Evolutionary conservation across 2,797 vertebrate genomes (phyloP).

Genomic region (Acanthurus tractus): DNA sequence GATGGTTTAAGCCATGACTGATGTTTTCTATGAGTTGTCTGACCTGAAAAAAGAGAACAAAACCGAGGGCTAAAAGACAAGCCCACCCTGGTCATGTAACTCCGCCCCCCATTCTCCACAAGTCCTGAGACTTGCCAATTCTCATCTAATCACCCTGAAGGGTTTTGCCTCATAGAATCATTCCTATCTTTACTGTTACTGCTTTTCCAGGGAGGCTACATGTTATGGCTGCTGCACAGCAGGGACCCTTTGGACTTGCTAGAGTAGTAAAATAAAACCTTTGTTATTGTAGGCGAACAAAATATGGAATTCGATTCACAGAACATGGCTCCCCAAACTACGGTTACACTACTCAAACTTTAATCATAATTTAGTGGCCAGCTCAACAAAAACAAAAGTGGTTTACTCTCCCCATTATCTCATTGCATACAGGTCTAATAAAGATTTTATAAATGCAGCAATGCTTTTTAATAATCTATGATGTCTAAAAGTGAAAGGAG

Average conservation of each 20-base stretch:
- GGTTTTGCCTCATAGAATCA: neutral
- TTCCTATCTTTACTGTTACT: neutral
- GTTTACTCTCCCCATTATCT: neutral
- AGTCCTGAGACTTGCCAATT: no score
- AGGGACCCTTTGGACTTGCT: neutral
- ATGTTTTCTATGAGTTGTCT: no score
- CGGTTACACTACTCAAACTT: neutral
- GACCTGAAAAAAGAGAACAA: no score
- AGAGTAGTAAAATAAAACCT: neutral
- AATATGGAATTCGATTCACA: neutral
- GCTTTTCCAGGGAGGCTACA: neutral
- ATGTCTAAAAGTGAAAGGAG: neutral
- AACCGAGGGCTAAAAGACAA: no score
- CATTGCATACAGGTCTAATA: neutral
- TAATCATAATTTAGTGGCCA: constrained; percentile 6
- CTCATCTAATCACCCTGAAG: neutral
- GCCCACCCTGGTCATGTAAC: no score
- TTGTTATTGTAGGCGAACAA: neutral
- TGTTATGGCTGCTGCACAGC: neutral
- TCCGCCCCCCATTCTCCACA: no score
- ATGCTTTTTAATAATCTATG: neutral
- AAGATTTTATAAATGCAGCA: constrained; percentile 1
- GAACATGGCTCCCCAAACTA: neutral
- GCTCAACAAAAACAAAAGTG: neutral
- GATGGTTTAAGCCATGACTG: no score